Evolutionary conservation across 1,140 invertebrate genomes (phyloP).

Genomic region (Monochamus saltuarius): DNA sequence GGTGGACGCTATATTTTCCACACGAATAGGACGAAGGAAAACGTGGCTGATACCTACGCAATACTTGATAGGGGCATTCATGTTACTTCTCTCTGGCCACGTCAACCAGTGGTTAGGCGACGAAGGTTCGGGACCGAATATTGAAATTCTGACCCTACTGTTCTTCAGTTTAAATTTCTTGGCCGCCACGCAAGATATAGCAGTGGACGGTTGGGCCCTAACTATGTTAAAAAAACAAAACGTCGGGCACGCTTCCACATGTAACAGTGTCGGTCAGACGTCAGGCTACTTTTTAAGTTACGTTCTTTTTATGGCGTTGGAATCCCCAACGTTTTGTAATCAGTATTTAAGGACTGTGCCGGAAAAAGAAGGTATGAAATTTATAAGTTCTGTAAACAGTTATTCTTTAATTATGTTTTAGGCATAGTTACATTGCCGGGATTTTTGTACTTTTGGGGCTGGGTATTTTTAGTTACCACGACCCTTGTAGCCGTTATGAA

Average conservation of each 20-base stretch:
- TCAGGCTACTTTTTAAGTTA: constrained; percentile 97
- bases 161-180: constrained; percentile 95
- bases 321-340: constrained; percentile 96
- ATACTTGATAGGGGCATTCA: constrained; percentile 78
- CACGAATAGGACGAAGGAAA: constrained; percentile 87
- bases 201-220: constrained; percentile 99
- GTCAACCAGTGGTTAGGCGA: constrained; percentile 77
- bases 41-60: constrained; percentile 96
- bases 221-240: constrained; percentile 97
- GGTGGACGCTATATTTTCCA: constrained; percentile 88
- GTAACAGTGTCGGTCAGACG: constrained; percentile 98
- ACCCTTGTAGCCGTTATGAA: constrained; percentile 90
- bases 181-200: constrained; percentile 98
- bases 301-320: constrained; percentile 95
- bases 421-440: constrained; percentile 85
- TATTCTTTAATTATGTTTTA: constrained; percentile 17
- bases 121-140: constrained; percentile 67
- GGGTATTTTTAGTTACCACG: constrained; percentile 87
- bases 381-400: background rate
- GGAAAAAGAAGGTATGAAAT: constrained; percentile 57
- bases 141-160: constrained; percentile 76
- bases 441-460: constrained; percentile 95
- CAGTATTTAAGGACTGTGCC: constrained; percentile 80
- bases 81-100: constrained; percentile 78
- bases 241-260: constrained; percentile 98